These are phyloP conservation scores for Colaptes auratus DNA, from an alignment of 2,113 vertebrate genomes.

Conservation along the genomic window DNA sequence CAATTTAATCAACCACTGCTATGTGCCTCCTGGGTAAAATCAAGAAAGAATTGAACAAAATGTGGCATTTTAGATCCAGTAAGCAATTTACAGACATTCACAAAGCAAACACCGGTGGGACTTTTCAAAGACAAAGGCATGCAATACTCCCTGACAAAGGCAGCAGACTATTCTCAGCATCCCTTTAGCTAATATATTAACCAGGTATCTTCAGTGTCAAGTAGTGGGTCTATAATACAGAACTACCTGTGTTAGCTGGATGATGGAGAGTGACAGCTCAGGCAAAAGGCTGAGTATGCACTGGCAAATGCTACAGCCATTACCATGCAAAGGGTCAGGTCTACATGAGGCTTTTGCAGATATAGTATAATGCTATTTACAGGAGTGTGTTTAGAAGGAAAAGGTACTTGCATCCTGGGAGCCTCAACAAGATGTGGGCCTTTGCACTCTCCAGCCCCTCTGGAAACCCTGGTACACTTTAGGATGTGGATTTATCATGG, in stretches of 20 bases:
- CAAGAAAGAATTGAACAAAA: slow-evolving; percentile 31
- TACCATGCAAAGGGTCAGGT: not conserved
- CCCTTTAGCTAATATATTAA: slow-evolving; percentile 21
- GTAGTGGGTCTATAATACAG: slow-evolving; percentile 12
- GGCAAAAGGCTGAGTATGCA: not conserved
- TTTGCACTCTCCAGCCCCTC: not conserved
- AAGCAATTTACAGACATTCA: slow-evolving; percentile 48
- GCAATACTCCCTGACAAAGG: not conserved
- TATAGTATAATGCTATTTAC: not conserved
- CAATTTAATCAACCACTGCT: slow-evolving; percentile 27
- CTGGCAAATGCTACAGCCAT: not conserved
- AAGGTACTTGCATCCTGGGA: not conserved
- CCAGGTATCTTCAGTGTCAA: slow-evolving; percentile 13
- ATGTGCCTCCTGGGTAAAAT: slow-evolving; percentile 3
- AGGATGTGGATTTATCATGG: not conserved
- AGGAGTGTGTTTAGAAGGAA: not conserved
- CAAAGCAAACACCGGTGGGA: slow-evolving; percentile 63
- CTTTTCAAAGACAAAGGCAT: slow-evolving; percentile 32
- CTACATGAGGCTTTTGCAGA: not conserved
- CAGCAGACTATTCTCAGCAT: not conserved
- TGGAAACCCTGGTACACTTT: not conserved
- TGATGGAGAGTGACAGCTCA: slow-evolving; percentile 11
- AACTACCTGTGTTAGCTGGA: not conserved
- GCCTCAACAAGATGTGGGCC: not conserved
- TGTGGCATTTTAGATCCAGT: slow-evolving; percentile 42